Evolutionary conservation across 1,140 invertebrate species (phyloP), one percentile per base, ranked within the genome.

Genomic region (Monomorium pharaonis): DNA sequence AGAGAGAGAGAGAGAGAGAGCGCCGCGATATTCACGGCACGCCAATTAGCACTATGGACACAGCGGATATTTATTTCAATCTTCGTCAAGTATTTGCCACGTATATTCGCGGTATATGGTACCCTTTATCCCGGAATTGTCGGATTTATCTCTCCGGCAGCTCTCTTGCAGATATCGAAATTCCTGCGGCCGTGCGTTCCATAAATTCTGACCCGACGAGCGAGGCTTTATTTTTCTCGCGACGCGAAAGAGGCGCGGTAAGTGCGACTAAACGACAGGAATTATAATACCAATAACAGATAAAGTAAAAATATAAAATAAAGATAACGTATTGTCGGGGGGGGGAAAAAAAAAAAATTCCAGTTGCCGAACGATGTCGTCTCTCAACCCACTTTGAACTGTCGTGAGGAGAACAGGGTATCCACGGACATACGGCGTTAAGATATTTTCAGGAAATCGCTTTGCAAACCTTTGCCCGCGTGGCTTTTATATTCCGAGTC

Each of bases 51-150:
- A 72, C 65, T 81, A 81, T 81, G 65, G 78, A 33, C 65, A 83
- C 67, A 44, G 78, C 67, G 78, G 78, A 83, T 83, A 83, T 83
- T 83, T 83, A 83, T 83, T 83, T 83, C 78, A 83, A 83, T 83
- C 78, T 83, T 83, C 78, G 65, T 72, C 78, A 44, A 72, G 49
- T 74, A 74, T 74, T n/a, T 37, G 78, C 78, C 51, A 42, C 47
- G n/a, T n/a, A n/a, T n/a, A 49, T 67, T 65, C 44, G 78, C 49
- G n/a, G 18, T 44, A 56, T 27, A 56, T n/a, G n/a, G n/a, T n/a
- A n/a, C n/a, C 12, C 49, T 44, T 72, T 6, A 18, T 18, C 51
- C 6, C 12, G 24, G 51, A 72, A 80, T 69, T 44, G 77, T n/a
- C n/a, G 51, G 78, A 81, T 72, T 74, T 83, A 56, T 83, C 78